Conservation (phyloP, 1,140 invertebrate genomes). For the Prorops nasuta region DNA sequence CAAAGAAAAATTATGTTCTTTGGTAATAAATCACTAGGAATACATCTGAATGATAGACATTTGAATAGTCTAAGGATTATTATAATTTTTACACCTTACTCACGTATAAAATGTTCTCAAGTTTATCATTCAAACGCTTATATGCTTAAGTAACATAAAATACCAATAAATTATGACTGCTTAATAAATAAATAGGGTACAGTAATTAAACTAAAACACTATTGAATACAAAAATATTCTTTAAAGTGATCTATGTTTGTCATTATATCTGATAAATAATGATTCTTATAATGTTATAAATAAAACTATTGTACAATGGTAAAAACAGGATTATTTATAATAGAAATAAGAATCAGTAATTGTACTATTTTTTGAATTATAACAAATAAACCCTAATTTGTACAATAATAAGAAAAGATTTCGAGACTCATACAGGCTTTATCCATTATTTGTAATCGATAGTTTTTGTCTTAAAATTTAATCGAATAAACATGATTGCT, state of each 20-base stretch:
- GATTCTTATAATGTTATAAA: conserved; percentile 12
- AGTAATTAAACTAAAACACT: conserved; percentile 18
- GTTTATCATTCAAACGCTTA: conserved; percentile 1
- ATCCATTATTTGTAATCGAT: neutral
- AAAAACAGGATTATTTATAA: conserved; percentile 1
- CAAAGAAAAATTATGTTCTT: conserved; percentile 13
- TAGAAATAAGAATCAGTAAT: neutral
- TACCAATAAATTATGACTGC: conserved; percentile 16
- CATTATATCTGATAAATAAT: neutral
- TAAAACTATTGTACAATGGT: conserved; percentile 8
- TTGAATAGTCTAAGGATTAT: neutral
- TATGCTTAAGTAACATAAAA: neutral
- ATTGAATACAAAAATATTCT: conserved; percentile 17
- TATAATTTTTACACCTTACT: conserved; percentile 12
- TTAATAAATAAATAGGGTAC: conserved; percentile 21
- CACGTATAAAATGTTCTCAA: conserved; percentile 5
- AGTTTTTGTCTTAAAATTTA: neutral
- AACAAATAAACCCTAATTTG: neutral
- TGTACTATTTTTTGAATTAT: conserved; percentile 17
- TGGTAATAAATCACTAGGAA: conserved; percentile 3
- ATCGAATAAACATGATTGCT: neutral
- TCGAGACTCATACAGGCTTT: neutral
- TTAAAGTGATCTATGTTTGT: conserved; percentile 11
- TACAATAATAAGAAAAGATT: neutral
- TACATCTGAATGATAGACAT: conserved; percentile 4